These are phyloP conservation scores for Pangasianodon gigas DNA, from an alignment of 2,113 vertebrate species.

Conservation along the genomic window DNA sequence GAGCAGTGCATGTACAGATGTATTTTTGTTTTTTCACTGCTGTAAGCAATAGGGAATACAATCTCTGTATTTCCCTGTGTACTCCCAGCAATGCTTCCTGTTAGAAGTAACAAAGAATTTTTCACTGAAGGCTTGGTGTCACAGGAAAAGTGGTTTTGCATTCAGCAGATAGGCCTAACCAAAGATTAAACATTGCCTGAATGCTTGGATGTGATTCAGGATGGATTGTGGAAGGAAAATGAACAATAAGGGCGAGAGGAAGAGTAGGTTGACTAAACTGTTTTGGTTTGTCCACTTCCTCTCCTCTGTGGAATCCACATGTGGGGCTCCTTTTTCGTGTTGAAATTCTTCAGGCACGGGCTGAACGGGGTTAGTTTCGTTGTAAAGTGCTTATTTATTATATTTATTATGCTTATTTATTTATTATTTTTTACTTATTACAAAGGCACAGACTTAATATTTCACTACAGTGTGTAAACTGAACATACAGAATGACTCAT, in stretches of 20 bases:
- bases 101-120: constrained; percentile 54
- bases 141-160: constrained; percentile 54
- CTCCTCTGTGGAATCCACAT: constrained; percentile 24
- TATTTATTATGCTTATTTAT: no score
- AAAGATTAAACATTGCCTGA: constrained; percentile 37
- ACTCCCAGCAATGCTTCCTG: constrained; percentile 59
- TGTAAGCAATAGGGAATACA: not conserved
- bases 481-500: not conserved
- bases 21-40: not conserved
- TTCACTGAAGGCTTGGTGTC: constrained; percentile 50
- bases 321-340: not conserved
- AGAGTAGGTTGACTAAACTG: constrained; percentile 52
- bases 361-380: not conserved
- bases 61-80: constrained; percentile 39
- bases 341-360: not conserved
- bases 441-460: not conserved
- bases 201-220: constrained; percentile 49
- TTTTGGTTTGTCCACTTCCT: constrained; percentile 62
- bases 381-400: not conserved
- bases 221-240: constrained; percentile 56
- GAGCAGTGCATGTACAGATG: not conserved
- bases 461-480: not conserved
- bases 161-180: constrained; percentile 28
- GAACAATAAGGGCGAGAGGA: constrained; percentile 60
- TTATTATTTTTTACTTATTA: not conserved